phyloP scores from a whole-genome alignment of 2,113 vertebrate genomes.

The Calidris pugnax region DNA sequence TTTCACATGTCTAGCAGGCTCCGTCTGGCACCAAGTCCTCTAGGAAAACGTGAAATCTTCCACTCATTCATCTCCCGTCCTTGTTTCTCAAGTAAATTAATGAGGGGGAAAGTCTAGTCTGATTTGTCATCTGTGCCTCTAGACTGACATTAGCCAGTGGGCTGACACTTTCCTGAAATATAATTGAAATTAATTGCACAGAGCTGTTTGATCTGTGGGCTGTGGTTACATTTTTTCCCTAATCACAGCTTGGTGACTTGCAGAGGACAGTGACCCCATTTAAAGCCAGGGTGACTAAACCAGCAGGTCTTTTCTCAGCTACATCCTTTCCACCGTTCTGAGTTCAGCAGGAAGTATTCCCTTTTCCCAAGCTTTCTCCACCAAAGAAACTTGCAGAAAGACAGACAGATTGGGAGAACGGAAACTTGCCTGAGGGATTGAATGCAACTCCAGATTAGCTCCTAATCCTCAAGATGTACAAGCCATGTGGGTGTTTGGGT shows the following conservation, averaged over 20 bases:
- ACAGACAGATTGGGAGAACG: not conserved
- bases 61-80: not conserved
- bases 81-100: constrained; percentile 38
- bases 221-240: not conserved
- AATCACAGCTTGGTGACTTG: not conserved
- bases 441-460: not conserved
- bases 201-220: constrained; percentile 30
- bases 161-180: not conserved
- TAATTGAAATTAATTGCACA: constrained; percentile 38
- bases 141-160: constrained; percentile 1
- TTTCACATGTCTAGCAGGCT: not conserved
- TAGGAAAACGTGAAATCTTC: constrained; percentile 28
- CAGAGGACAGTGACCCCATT: not conserved
- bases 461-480: not conserved
- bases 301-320: not conserved
- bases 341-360: not conserved
- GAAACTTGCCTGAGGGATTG: not conserved
- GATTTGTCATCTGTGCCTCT: not conserved
- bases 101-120: constrained; percentile 34
- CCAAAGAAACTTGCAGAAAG: not conserved
- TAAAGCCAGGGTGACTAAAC: not conserved
- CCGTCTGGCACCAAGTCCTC: not conserved
- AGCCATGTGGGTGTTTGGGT: accelerated
- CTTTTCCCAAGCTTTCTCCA: not conserved
- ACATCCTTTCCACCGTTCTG: not conserved